A percentile compares a stretch with the other conserved stretches of the same genome.
Evolutionary conservation across 2,797 vertebrate genomes (phyloP).

Genomic region (Sebastes taczanowskii): DNA sequence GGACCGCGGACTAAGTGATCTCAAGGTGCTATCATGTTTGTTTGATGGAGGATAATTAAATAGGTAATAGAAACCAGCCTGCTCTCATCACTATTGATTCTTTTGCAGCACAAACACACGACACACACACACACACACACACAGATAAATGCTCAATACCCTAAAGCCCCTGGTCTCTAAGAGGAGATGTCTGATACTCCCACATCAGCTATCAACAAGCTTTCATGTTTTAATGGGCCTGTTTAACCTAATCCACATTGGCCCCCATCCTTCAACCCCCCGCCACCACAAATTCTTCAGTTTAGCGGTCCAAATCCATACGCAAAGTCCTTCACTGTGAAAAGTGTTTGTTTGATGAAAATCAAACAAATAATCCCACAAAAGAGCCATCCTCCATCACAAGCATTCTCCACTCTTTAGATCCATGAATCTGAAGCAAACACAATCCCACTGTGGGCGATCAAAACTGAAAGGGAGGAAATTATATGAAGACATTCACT

Average conservation of each 20-base stretch:
- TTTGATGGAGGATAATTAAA: slow-evolving; percentile 84
- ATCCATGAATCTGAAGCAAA: slow-evolving; percentile 1
- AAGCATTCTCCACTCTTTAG: neutral
- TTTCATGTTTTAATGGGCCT: slow-evolving; percentile 70
- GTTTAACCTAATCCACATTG: slow-evolving; percentile 65
- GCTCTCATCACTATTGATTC: slow-evolving; percentile 77
- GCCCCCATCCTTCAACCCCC: slow-evolving; percentile 14
- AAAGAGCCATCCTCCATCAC: neutral
- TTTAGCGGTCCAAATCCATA: slow-evolving; percentile 27
- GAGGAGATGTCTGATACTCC: slow-evolving; percentile 64
- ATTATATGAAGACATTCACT: neutral
- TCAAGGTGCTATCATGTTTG: slow-evolving; percentile 79
- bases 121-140: slow-evolving; percentile 6
- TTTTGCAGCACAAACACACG: slow-evolving; percentile 16
- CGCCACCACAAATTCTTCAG: slow-evolving; percentile 19
- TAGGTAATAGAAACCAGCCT: slow-evolving; percentile 70
- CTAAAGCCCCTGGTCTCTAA: slow-evolving; percentile 51
- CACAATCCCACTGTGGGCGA: neutral
- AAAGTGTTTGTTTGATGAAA: slow-evolving; percentile 43
- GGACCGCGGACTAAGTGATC: slow-evolving; percentile 54
- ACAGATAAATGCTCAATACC: neutral
- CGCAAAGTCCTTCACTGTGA: slow-evolving; percentile 13
- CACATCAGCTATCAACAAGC: slow-evolving; percentile 63
- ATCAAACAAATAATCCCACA: slow-evolving; percentile 26
- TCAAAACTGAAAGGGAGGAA: neutral